Evolutionary conservation across 2,797 vertebrate genomes (phyloP).

Genomic region (Poecile montanus): DNA sequence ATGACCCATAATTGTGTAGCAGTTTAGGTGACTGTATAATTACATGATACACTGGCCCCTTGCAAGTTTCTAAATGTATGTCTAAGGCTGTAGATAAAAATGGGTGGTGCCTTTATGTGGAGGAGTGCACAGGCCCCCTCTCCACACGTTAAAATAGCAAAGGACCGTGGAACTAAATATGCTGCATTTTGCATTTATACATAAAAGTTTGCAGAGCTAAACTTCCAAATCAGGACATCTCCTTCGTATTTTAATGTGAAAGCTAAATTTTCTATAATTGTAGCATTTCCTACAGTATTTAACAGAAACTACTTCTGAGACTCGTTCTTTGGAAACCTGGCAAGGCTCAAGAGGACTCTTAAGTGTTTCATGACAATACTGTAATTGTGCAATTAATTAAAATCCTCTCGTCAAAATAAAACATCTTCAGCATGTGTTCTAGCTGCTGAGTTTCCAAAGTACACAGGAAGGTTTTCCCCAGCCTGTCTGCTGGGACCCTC

Average conservation of each 20-base stretch:
- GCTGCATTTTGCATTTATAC: neutral
- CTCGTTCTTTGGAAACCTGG: neutral
- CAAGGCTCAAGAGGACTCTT: slow-evolving; percentile 49
- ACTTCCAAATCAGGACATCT: neutral
- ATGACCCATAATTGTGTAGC: slow-evolving; percentile 21
- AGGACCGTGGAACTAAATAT: neutral
- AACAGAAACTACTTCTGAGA: slow-evolving; percentile 33
- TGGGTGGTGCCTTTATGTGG: accelerated
- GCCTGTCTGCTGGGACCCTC: neutral
- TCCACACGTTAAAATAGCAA: neutral
- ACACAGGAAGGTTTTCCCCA: neutral
- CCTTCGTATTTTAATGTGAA: neutral
- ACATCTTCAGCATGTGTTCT: neutral
- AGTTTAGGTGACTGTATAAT: slow-evolving; percentile 6
- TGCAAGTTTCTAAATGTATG: neutral
- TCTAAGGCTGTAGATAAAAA: neutral
- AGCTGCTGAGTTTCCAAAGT: slow-evolving; percentile 5
- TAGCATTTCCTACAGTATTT: neutral
- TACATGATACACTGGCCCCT: neutral
- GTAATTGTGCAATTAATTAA: slow-evolving; percentile 63
- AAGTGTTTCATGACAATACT: slow-evolving; percentile 41
- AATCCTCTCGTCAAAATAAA: slow-evolving; percentile 49
- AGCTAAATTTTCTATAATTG: neutral
- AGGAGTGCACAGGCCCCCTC: accelerated
- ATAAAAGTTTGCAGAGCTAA: neutral